These are phyloP conservation scores for Sitta carolinensis DNA, from an alignment of 2,797 vertebrate genomes.

Conservation along the genomic window DNA sequence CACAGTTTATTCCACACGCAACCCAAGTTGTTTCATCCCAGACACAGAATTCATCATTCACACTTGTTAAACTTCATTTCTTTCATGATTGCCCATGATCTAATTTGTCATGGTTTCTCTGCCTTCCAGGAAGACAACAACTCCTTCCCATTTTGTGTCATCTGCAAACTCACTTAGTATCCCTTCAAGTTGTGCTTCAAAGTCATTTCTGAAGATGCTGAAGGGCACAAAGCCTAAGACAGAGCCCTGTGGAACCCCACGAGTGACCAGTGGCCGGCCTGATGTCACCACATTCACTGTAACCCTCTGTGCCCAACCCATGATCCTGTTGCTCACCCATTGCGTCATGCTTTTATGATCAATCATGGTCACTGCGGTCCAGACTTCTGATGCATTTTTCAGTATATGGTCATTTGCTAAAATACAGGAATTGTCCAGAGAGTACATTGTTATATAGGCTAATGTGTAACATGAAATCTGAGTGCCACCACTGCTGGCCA, in stretches of 20 bases:
- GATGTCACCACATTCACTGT: neutral
- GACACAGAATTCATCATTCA: neutral
- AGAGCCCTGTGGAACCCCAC: neutral
- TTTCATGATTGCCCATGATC: neutral
- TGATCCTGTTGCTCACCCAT: neutral
- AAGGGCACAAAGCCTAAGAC: neutral
- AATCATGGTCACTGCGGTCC: neutral
- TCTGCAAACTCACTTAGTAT: neutral
- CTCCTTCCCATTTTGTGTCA: neutral
- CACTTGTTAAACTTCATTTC: neutral
- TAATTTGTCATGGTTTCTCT: neutral
- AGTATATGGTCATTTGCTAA: neutral
- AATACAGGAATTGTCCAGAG: neutral
- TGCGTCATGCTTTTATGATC: neutral
- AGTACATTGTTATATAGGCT: neutral
- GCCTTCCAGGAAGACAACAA: neutral
- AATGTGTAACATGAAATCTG: neutral
- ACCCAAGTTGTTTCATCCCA: rapidly evolving
- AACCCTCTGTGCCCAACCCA: neutral
- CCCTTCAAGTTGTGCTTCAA: too few relatives aligned
- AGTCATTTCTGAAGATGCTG: neutral
- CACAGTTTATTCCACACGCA: too few relatives aligned
- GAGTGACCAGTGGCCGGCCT: neutral
- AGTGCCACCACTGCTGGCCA: neutral
- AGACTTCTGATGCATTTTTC: neutral